Base-by-base conservation (phyloP, 1,140 invertebrate genomes). In the Drosophila pectinifera region DNA sequence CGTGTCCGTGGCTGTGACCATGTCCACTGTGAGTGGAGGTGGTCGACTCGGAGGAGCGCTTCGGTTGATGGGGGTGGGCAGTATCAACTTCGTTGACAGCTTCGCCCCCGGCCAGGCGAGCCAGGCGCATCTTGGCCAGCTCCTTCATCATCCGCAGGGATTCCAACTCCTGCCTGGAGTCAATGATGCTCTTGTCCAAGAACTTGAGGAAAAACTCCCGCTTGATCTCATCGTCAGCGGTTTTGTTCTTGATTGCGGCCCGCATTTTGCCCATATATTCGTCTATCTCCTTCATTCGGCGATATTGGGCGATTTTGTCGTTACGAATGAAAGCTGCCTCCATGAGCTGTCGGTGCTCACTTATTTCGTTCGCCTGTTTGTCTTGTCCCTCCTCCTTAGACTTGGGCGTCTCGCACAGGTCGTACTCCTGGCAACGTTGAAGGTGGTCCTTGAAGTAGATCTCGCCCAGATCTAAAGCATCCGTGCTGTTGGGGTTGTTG, bases 391-490 rank as follows among this genome's bases (percentile, higher is more conserved):
- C 39, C 5, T 18, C 46, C 28, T 72, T 75, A 0, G n/a, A 61
- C 38, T 81, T 73, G 14, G 75, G 70, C 1, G 61, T 56, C 2
- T 96, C 94, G 34, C 94, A 95, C 20, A 98, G 92, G 39, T 94
- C 95, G 92, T 98, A 98, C 69, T 95, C 94, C 91, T 96, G 95
- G 65, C 96, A 95, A 61, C 97, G 94, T 82, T 95, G 94, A 34
- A 98, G 91, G 85, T 96, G 98, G 92, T 98, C 97, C 80, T 89
- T 95, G 80, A 96, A 97, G 93, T 98, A 98, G 45, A 97, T 94
- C 91, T 97, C 95, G 14, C 96, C 94, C 13, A 95, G 93, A 63
- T 96, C 93, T 6, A 97, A 93, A 38, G 96, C 92, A 56, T 97
- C 94, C 74, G 94, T 93, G 54, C 96, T 94, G 43, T 96, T 93